Base-by-base conservation (phyloP, 1,140 invertebrate genomes). In the Drosophila kohkoa region DNA sequence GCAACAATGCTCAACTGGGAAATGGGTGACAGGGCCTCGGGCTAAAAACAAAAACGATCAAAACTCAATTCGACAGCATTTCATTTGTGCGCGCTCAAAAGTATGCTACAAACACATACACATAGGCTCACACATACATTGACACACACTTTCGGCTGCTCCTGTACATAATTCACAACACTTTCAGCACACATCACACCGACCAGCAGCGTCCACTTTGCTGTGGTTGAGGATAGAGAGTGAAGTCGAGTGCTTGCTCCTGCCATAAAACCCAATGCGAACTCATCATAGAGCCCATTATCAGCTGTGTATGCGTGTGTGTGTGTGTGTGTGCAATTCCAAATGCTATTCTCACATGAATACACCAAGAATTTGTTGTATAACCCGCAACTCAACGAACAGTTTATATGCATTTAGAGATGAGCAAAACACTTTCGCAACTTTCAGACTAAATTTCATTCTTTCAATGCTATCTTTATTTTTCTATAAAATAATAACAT, bases 21-120 rank as follows among this genome's bases (percentile, higher is more conserved):
- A 38, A 35, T 32, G 45, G 28, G 16, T 25, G 41, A 60, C 38
- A 48, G 41, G 20, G n/a, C 38, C 32, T 13, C 38, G 43, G 59
- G 59, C 45, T 71, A 59, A 64, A 64, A 75, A 57, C 54, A 71
- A 58, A 63, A 75, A 59, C 38, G 59, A 70, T 70, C 58, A 49
- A 63, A 70, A 70, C 28, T 41, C 58, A 70, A 75, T 43, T 20
- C 58, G 25, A 71, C 59, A 58, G 59, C 59, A 64, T 66, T 65
- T 75, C 54, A 65, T 62, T 65, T 66, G 55, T 6, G 15, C 13
- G 63, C 74, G 45, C 74, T 76, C 13, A 16, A 76, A 68, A 72
- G 68, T 79, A 79, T 79, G 63, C 74, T 79, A 63, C 52, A 49
- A 5, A 43, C 52, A 54, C 10, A 15, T 30, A 20, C 10, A 69